Evolutionary conservation across 2,888 invertebrate species (phyloP).

Genomic region (Scrobipalpa costella): DNA sequence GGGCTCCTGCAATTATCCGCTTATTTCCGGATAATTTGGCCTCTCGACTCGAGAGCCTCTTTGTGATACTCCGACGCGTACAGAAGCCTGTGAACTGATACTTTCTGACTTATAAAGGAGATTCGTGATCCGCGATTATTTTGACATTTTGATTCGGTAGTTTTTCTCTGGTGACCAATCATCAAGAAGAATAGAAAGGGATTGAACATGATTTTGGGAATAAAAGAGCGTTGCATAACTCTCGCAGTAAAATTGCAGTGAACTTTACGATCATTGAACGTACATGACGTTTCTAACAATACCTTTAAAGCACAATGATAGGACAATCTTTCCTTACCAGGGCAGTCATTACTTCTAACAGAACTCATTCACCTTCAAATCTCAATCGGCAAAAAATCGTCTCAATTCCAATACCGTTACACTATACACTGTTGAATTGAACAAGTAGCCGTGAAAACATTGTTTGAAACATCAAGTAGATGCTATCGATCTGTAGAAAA

Average conservation of each 20-base stretch:
- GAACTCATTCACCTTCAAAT: not conserved
- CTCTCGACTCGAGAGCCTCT: conserved; percentile 47
- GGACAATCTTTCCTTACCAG: too few relatives aligned
- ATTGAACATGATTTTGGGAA: too few relatives aligned
- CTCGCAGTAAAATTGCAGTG: too few relatives aligned
- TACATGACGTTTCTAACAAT: too few relatives aligned
- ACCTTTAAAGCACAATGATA: too few relatives aligned
- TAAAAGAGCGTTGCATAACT: too few relatives aligned
- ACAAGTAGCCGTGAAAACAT: conserved; percentile 33
- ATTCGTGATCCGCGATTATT: conserved; percentile 17
- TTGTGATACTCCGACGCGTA: conserved; percentile 54
- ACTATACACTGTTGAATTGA: conserved; percentile 31
- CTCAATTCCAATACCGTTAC: conserved; percentile 30
- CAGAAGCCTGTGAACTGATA: conserved; percentile 36
- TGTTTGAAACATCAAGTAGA: conserved; percentile 32
- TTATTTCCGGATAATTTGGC: conserved; percentile 64
- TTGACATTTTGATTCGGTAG: conserved; percentile 9
- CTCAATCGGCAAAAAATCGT: not conserved
- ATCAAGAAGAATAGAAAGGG: too few relatives aligned
- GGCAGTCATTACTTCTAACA: too few relatives aligned
- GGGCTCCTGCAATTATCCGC: conserved; percentile 54
- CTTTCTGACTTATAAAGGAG: conserved; percentile 18
- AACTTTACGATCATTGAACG: too few relatives aligned
- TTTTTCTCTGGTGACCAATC: too few relatives aligned
- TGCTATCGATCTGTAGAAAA: conserved; percentile 22